Conservation (phyloP, 2,888 invertebrate species). For the Prosopocoilus inquinatus region DNA sequence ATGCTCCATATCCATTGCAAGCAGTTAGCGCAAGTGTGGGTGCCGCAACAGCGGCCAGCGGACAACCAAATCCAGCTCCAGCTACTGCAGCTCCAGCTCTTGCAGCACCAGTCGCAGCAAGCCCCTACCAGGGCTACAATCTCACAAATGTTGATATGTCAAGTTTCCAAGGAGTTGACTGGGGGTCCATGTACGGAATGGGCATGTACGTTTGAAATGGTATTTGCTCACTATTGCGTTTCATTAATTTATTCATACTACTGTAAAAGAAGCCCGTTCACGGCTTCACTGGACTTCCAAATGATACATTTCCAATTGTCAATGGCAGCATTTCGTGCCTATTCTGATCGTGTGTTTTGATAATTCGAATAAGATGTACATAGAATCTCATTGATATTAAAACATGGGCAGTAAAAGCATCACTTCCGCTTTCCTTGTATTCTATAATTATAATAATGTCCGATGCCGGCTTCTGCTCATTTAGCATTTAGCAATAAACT, state of each 20-base stretch:
- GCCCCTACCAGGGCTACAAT: constrained; percentile 74
- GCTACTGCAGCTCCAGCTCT: constrained; percentile 60
- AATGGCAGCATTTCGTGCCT: constrained; percentile 46
- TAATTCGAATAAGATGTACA: constrained; percentile 1
- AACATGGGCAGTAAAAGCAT: constrained; percentile 36
- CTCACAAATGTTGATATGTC: constrained; percentile 90
- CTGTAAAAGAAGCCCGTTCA: too few species aligned
- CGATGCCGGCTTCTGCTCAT: constrained; percentile 43
- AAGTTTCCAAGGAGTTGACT: constrained; percentile 88
- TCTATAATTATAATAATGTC: constrained; percentile 5
- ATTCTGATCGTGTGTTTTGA: constrained; percentile 38
- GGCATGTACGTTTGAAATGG: constrained; percentile 81
- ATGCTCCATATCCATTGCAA: constrained; percentile 62
- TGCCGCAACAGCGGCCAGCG: constrained; percentile 53
- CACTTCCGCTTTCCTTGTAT: constrained; percentile 22
- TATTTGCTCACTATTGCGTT: constrained; percentile 32
- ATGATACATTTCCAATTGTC: constrained; percentile 45
- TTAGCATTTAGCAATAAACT: constrained; percentile 55
- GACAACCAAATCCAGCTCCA: constrained; percentile 51
- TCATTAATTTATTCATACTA: constrained; percentile 23
- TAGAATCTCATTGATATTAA: constrained; percentile 35
- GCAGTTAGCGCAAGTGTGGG: constrained; percentile 52
- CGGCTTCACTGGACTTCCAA: constrained; percentile 32
- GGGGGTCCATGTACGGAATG: constrained; percentile 89
- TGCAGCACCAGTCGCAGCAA: constrained; percentile 65